Conservation (phyloP, 2,888 invertebrate species). For the Perdita meconis region DNA sequence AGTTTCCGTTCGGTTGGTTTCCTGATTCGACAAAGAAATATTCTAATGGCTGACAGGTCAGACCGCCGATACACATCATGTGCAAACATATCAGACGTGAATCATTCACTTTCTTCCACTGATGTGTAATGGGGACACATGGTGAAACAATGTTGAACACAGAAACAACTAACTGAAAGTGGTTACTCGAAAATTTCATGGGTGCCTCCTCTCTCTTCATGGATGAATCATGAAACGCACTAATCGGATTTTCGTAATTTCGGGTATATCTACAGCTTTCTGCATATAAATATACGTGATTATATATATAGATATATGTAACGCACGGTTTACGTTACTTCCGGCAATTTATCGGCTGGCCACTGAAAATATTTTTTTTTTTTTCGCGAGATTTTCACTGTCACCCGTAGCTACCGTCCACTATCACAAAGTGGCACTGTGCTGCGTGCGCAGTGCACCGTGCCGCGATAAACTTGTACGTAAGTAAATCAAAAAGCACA, state of each 20-base stretch:
- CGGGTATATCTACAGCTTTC: slow-evolving; percentile 74
- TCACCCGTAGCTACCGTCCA: slow-evolving; percentile 69
- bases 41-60: slow-evolving; percentile 31
- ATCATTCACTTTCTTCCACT: slow-evolving; percentile 42
- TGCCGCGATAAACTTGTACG: slow-evolving; percentile 43
- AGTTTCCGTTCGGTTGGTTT: not conserved
- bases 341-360: slow-evolving; percentile 81
- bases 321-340: slow-evolving; percentile 83
- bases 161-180: slow-evolving; percentile 9
- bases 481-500: slow-evolving; percentile 57
- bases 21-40: slow-evolving; percentile 3
- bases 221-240: slow-evolving; percentile 36
- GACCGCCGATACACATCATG: slow-evolving; percentile 29
- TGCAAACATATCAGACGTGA: slow-evolving; percentile 32
- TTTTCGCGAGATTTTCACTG: slow-evolving; percentile 68
- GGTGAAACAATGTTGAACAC: slow-evolving; percentile 24
- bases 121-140: slow-evolving; percentile 33
- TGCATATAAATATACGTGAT: slow-evolving; percentile 56
- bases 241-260: slow-evolving; percentile 72
- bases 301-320: slow-evolving; percentile 60
- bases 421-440: slow-evolving; percentile 66
- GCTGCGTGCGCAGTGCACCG: slow-evolving; percentile 45
- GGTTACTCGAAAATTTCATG: slow-evolving; percentile 31
- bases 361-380: slow-evolving; percentile 70
- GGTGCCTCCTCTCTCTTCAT: slow-evolving; percentile 36